phyloP scores from a whole-genome alignment of 2,113 vertebrate genomes.

The Barnardius zonarius region DNA sequence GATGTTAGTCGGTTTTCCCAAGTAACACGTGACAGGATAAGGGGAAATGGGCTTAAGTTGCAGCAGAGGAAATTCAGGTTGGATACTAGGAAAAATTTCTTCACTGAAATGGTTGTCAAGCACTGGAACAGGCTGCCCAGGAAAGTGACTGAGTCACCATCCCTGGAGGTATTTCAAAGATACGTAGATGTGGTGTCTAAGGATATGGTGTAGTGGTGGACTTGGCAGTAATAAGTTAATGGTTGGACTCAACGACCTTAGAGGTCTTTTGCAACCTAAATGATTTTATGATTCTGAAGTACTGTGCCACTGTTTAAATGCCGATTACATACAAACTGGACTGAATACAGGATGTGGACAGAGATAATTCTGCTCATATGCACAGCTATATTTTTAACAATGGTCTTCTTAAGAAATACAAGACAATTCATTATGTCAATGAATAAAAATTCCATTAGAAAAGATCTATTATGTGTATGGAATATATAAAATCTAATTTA shows the following conservation, averaged over 20 bases:
- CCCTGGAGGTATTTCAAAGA: not conserved
- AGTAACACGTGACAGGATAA: not conserved
- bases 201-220: not conserved
- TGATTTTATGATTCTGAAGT: not conserved
- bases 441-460: not conserved
- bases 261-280: not conserved
- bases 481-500: not conserved
- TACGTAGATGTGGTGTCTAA: accelerated
- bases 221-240: not conserved
- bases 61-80: not conserved
- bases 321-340: not conserved
- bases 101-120: not conserved
- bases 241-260: not conserved
- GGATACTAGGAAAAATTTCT: not conserved
- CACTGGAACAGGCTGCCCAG: not conserved
- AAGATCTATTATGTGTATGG: not conserved
- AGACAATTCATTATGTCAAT: not conserved
- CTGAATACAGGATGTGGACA: not conserved
- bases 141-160: not conserved
- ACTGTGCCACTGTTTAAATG: not conserved
- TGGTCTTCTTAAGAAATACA: not conserved
- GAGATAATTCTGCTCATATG: not conserved
- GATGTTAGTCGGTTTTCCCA: not conserved
- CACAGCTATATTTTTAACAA: not conserved
- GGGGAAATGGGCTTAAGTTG: not conserved